A percentile compares a stretch with the other conserved stretches of the same genome.
Conservation (phyloP, 2,888 invertebrate genomes). For the Leptinotarsa juncta region DNA sequence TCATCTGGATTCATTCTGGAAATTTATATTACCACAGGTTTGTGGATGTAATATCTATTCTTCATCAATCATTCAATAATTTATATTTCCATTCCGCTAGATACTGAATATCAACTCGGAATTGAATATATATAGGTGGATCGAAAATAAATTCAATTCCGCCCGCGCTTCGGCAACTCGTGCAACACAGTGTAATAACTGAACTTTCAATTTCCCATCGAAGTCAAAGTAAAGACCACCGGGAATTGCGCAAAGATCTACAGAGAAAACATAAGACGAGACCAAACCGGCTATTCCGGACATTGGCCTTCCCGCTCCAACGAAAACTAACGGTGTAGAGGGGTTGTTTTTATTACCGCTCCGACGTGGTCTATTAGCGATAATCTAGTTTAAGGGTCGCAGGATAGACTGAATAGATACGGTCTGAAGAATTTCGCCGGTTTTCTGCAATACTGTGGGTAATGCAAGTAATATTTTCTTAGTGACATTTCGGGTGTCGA, state of each 20-base stretch:
- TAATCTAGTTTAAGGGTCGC: constrained; percentile 40
- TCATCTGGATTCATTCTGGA: too few relatives aligned
- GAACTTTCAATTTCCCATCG: neutral
- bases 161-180: neutral
- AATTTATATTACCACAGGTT: too few relatives aligned
- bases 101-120: too few relatives aligned
- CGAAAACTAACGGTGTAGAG: constrained; percentile 27
- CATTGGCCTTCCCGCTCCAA: constrained; percentile 38
- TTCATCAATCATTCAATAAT: too few relatives aligned
- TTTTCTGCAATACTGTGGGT: neutral
- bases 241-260: neutral
- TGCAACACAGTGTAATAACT: neutral
- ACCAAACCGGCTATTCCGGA: constrained; percentile 30
- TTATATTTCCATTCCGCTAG: too few relatives aligned
- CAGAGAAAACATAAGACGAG: neutral
- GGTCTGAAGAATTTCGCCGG: constrained; percentile 13
- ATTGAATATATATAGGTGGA: too few relatives aligned
- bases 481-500: constrained; percentile 17
- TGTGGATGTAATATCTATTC: too few relatives aligned
- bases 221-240: neutral
- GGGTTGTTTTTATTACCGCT: constrained; percentile 44
- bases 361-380: constrained; percentile 43
- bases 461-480: constrained; percentile 28
- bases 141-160: neutral
- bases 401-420: constrained; percentile 18